Evolutionary conservation across 1,140 invertebrate genomes (phyloP), one percentile per base, ranked within the genome.

Genomic region (Pseudomyrmex dendroicus): DNA sequence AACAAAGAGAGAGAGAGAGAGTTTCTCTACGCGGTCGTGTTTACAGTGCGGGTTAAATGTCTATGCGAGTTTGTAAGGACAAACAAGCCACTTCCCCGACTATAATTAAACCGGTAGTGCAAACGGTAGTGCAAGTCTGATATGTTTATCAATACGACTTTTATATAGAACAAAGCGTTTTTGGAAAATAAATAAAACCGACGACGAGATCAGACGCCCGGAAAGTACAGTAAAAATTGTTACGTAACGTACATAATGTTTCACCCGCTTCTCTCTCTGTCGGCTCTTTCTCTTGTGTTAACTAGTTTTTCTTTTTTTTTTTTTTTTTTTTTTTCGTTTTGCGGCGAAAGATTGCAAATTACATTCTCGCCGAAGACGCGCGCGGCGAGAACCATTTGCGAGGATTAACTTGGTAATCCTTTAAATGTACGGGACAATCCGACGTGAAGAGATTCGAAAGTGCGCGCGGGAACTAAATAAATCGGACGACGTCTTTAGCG

Each of bases 341-440:
- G 62, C 54, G 62, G 48, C 44, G 25, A 67, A 56, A 13, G 73
- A 54, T 77, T 77, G 25, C 62, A 77, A 77, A 77, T 77, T 77
- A 20, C 73, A 35, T 35, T 77, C 67, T 67, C 4, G 50, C 62
- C 50, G n/a, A 57, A 48, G 54, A 46, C 22, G 22, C 64, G 76
- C 46, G 44, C 66, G 56, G 66, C 35, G 35, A 63, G 50, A 80
- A 80, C 54, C 68, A 66, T 80, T 86, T 56, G 52, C 52, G 12
- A 54, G 78, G 61, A 89, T 88, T 89, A 85, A 68, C 64, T 56
- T 35, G 82, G 86, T 86, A 87, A 87, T 87, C 86, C 86, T n/a
- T 57, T 56, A 86, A 62, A 87, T 80, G 85, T 77, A 87, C 70
- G 52, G 73, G 35, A 52, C 66, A 86, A 84, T 78, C 67, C 73